A percentile compares a stretch with the other conserved stretches of the same genome.
Conservation (phyloP, 2,113 vertebrate genomes). For the Cryptomyrus ogoouensis region DNA sequence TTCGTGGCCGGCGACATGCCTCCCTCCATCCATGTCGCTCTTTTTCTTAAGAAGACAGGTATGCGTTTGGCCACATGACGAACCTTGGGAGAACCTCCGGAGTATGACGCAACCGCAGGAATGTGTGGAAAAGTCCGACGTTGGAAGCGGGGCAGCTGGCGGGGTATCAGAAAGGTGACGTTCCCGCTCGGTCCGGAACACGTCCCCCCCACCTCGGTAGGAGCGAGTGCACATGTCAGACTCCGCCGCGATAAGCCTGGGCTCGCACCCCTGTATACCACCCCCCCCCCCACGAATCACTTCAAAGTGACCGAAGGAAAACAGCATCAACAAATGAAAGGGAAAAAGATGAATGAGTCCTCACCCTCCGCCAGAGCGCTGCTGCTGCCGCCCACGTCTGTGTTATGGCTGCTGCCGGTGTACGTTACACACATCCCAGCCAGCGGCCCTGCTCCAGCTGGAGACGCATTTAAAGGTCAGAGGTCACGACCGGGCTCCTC, state of each 20-base stretch:
- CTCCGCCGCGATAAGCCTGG: no score
- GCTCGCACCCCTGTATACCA: no score
- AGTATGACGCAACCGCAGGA: neutral
- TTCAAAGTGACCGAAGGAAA: slow-evolving; percentile 1
- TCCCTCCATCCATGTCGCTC: neutral
- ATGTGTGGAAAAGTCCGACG: neutral
- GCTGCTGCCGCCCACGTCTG: neutral
- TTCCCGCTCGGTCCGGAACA: neutral
- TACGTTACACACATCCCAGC: slow-evolving; percentile 65
- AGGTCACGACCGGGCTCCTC: slow-evolving; percentile 63
- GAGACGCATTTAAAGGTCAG: slow-evolving; percentile 67
- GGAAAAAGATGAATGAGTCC: slow-evolving; percentile 2
- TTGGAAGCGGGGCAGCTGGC: neutral
- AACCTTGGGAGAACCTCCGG: neutral
- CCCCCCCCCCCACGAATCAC: neutral
- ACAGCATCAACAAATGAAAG: neutral
- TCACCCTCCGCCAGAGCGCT: slow-evolving; percentile 17
- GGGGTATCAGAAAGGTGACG: neutral
- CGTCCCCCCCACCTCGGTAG: no score
- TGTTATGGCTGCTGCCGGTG: slow-evolving; percentile 65
- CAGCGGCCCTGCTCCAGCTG: slow-evolving; percentile 50
- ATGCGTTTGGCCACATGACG: neutral
- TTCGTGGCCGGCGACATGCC: neutral
- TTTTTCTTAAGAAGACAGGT: neutral
- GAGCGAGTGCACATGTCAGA: no score